Evolutionary conservation across 2,113 vertebrate species (phyloP).

Genomic region (Melanostigma gelatinosum): DNA sequence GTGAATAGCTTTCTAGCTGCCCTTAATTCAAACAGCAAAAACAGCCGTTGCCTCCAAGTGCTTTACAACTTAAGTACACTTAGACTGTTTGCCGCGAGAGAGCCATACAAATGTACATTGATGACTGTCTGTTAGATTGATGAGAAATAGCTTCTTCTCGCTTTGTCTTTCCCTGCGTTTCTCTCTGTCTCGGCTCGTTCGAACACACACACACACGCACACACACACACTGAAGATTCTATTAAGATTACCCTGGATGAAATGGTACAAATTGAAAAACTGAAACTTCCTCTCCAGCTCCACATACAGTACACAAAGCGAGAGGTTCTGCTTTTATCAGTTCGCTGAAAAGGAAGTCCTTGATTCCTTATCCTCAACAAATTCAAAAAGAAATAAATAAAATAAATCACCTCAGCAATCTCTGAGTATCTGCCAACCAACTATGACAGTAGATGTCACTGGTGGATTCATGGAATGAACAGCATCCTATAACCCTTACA

Average conservation of each 20-base stretch:
- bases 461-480: background rate
- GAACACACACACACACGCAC: conserved; percentile 20
- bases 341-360: conserved; percentile 43
- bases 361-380: conserved; percentile 33
- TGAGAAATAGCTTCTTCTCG: conserved; percentile 43
- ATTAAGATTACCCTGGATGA: conserved; percentile 76
- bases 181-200: conserved; percentile 22
- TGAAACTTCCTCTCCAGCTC: conserved; percentile 63
- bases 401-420: conserved; percentile 16
- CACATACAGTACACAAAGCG: conserved; percentile 52
- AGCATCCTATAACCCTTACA: background rate
- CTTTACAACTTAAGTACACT: conserved; percentile 17
- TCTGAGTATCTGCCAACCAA: background rate
- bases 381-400: background rate
- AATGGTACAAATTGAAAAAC: conserved; percentile 73
- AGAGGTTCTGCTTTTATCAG: conserved; percentile 52
- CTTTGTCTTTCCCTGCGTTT: conserved; percentile 37
- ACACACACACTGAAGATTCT: conserved; percentile 56
- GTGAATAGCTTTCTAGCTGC: background rate
- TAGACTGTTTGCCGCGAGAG: conserved; percentile 15
- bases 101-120: conserved; percentile 50
- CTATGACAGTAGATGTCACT: background rate
- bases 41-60: background rate
- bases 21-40: conserved; percentile 14
- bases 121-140: conserved; percentile 48